phyloP scores from a whole-genome alignment of 2,797 vertebrate species.

The Basileuterus tristriatus region DNA sequence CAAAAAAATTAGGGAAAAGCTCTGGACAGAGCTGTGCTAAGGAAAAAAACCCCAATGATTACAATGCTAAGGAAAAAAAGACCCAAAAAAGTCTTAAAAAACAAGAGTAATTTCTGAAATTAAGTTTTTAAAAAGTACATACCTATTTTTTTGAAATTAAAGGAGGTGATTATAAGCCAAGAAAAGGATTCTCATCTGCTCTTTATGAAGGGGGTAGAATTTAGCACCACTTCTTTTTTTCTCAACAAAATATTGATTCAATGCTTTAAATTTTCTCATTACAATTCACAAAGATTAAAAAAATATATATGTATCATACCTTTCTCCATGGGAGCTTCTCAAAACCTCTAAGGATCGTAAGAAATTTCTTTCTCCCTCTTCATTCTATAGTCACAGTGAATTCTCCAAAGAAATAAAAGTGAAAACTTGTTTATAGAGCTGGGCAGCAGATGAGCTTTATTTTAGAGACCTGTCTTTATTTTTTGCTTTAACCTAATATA shows the following conservation, averaged over 20 bases:
- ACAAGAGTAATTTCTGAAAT: background rate
- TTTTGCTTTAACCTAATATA: background rate
- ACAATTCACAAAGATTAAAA: background rate
- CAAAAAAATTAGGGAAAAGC: background rate
- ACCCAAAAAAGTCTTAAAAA: background rate
- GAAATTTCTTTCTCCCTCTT: background rate
- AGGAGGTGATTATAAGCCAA: background rate
- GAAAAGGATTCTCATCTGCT: background rate
- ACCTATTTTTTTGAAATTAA: background rate
- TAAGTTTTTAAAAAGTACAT: rapidly evolving
- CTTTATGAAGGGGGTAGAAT: background rate
- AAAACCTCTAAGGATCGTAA: background rate
- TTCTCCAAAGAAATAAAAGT: background rate
- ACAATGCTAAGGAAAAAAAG: background rate
- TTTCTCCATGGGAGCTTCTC: background rate
- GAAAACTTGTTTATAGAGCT: background rate
- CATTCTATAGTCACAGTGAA: background rate
- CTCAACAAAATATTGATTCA: background rate
- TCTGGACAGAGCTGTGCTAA: background rate
- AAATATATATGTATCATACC: background rate
- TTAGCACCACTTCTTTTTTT: background rate
- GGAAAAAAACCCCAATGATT: background rate
- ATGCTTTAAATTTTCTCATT: background rate
- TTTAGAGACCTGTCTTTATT: background rate
- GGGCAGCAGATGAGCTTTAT: background rate